phyloP scores from a whole-genome alignment of 2,113 vertebrate species.

The Oriolus oriolus region DNA sequence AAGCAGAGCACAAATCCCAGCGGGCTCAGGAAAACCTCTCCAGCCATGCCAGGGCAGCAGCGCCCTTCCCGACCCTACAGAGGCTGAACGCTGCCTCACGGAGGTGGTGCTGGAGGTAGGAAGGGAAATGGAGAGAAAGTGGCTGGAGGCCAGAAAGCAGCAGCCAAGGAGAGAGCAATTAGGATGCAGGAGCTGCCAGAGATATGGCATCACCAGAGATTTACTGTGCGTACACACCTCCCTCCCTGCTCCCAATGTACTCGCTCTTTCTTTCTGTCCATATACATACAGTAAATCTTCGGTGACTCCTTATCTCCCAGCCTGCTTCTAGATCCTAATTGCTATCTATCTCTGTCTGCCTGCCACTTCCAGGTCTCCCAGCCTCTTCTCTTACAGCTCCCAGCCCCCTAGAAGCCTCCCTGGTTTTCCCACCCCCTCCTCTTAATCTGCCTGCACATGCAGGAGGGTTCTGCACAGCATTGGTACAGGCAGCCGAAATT shows the following conservation, averaged over 20 bases:
- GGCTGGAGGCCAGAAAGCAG: neutral
- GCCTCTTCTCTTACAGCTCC: neutral
- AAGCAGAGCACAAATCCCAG: neutral
- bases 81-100: neutral
- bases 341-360: slow-evolving; percentile 58
- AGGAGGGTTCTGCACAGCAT: neutral
- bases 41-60: neutral
- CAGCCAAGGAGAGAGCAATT: slow-evolving; percentile 36
- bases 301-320: slow-evolving; percentile 64
- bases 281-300: slow-evolving; percentile 67
- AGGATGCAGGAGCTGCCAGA: slow-evolving; percentile 58
- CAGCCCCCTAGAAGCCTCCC: neutral
- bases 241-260: slow-evolving; percentile 53
- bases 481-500: neutral
- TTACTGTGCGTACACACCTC: slow-evolving; percentile 60
- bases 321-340: slow-evolving; percentile 66
- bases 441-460: neutral
- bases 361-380: slow-evolving; percentile 56
- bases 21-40: neutral
- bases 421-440: neutral
- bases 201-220: slow-evolving; percentile 44
- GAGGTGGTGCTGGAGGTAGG: neutral
- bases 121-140: slow-evolving; percentile 1
- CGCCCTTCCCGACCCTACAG: rapidly evolving
- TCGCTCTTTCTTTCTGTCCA: slow-evolving; percentile 60